Conservation (phyloP, 2,797 vertebrate genomes). For the Meda fulgida region DNA sequence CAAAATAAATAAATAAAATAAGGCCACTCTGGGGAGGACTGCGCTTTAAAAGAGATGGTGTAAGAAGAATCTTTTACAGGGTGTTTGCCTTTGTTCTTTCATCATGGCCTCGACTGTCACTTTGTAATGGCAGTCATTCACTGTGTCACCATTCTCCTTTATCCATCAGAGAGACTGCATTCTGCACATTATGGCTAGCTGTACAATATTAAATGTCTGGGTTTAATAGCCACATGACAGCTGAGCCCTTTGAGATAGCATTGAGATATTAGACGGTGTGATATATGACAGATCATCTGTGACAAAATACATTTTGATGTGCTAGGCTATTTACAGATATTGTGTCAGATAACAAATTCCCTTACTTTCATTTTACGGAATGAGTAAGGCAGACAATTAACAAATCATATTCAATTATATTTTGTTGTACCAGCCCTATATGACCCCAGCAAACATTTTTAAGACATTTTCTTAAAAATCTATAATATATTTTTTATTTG, state of each 20-base stretch:
- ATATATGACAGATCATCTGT: constrained; percentile 45
- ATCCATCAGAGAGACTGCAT: constrained; percentile 16
- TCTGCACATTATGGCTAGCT: constrained; percentile 37
- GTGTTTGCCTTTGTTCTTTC: constrained; percentile 42
- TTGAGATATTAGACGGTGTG: constrained; percentile 13
- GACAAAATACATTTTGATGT: constrained; percentile 63
- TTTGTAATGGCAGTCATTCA: constrained; percentile 26
- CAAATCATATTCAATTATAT: constrained; percentile 73
- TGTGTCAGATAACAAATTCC: constrained; percentile 62
- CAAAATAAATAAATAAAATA: not conserved
- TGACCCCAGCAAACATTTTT: constrained; percentile 35
- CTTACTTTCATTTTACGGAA: constrained; percentile 64
- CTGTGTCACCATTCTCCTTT: not conserved
- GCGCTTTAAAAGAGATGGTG: constrained; percentile 1
- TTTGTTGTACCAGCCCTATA: constrained; percentile 58
- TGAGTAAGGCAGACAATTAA: constrained; percentile 66
- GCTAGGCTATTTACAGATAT: constrained; percentile 66
- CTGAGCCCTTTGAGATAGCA: constrained; percentile 22
- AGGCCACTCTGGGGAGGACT: not conserved
- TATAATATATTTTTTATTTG: not conserved
- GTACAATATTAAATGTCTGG: constrained; percentile 40
- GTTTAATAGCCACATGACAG: constrained; percentile 41
- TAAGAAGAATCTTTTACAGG: constrained; percentile 42
- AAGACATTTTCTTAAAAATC: not conserved
- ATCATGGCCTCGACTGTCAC: constrained; percentile 13